Evolutionary conservation across 2,113 vertebrate genomes (phyloP).

Genomic region (Cryptoleucopteryx plumbea): DNA sequence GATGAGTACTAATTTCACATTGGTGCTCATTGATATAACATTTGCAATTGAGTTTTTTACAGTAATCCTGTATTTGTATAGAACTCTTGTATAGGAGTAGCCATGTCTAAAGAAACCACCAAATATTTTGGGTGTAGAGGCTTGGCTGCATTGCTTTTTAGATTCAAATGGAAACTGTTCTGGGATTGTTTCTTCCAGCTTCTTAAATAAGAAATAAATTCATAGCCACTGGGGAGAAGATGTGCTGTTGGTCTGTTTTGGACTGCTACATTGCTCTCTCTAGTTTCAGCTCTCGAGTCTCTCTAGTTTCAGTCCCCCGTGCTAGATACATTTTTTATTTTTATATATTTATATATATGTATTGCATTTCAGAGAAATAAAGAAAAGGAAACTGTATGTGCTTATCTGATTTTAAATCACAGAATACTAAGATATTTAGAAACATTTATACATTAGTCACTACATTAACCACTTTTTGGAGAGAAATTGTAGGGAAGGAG

Average conservation of each 20-base stretch:
- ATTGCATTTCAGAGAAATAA: background rate
- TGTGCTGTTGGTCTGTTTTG: background rate
- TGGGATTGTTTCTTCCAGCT: background rate
- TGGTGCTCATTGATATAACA: background rate
- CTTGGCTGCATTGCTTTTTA: background rate
- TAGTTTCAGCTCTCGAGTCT: background rate
- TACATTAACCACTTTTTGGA: background rate
- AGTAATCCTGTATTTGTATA: background rate
- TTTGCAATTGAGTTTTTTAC: background rate
- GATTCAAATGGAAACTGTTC: background rate
- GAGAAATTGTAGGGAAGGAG: background rate
- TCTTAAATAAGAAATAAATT: background rate
- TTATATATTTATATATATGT: background rate
- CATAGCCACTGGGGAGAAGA: background rate
- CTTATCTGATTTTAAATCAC: background rate
- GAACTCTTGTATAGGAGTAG: background rate
- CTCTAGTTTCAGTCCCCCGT: background rate
- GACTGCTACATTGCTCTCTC: background rate
- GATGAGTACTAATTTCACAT: background rate
- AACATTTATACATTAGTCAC: background rate
- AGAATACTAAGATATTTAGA: background rate
- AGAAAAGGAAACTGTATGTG: background rate
- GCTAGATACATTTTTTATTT: background rate
- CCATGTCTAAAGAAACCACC: background rate
- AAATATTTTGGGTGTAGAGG: background rate